A percentile compares a stretch with the other conserved stretches of the same genome.
Evolutionary conservation across 2,888 invertebrate genomes (phyloP).

Genomic region (Chrysina gloriosa): DNA sequence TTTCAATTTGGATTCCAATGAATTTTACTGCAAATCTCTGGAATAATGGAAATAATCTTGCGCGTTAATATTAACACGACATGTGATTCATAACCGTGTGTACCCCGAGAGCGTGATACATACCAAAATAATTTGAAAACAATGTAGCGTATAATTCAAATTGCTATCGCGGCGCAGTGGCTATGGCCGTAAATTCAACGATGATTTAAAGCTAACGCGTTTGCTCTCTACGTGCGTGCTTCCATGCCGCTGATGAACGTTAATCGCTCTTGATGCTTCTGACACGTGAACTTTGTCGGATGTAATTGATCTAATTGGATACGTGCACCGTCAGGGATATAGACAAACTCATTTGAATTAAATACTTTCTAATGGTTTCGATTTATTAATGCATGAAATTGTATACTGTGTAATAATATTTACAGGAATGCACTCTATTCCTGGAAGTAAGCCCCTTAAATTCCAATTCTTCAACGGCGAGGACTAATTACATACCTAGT

Average conservation of each 20-base stretch:
- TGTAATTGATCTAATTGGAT: slow-evolving; percentile 26
- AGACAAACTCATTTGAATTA: slow-evolving; percentile 18
- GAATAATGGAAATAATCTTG: slow-evolving; percentile 11
- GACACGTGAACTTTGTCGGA: slow-evolving; percentile 25
- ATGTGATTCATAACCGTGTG: slow-evolving; percentile 43
- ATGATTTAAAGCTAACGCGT: slow-evolving; percentile 61
- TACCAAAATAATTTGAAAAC: slow-evolving; percentile 60
- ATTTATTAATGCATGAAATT: neutral
- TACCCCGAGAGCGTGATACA: slow-evolving; percentile 49
- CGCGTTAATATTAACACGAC: slow-evolving; percentile 18
- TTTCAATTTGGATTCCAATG: neutral
- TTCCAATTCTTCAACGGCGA: too few species aligned
- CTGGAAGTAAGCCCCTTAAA: too few species aligned
- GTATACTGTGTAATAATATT: too few species aligned
- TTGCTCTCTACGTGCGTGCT: slow-evolving; percentile 49
- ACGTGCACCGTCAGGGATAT: slow-evolving; percentile 6
- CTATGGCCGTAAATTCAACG: slow-evolving; percentile 57
- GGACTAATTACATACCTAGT: too few species aligned
- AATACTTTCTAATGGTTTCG: slow-evolving; percentile 2
- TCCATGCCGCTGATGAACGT: neutral
- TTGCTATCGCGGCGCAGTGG: slow-evolving; percentile 56
- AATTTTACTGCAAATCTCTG: neutral
- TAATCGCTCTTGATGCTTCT: slow-evolving; percentile 23
- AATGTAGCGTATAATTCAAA: slow-evolving; percentile 63
- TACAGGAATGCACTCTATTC: too few species aligned